Percentiles rank a stretch among this genome's conserved stretches.
These are phyloP conservation scores for Lasioglossum morio DNA, from an alignment of 2,888 invertebrate genomes.

Conservation along the genomic window DNA sequence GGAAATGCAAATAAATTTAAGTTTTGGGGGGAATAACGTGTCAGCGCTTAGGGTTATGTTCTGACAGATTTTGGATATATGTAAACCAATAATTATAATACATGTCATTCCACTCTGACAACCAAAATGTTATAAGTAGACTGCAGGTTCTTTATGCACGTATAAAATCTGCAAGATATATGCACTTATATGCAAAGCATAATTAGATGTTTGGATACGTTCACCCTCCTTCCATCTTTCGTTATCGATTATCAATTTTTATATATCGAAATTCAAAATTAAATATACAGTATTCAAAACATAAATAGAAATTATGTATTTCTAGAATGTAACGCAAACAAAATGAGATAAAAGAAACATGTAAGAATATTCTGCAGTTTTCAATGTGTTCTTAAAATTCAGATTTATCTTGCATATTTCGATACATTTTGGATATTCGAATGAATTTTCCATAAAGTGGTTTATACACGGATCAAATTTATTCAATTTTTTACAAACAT, in stretches of 20 bases:
- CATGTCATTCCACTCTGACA: constrained; percentile 1
- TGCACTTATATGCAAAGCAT: background rate
- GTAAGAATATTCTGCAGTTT: background rate
- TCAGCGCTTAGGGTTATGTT: constrained; percentile 20
- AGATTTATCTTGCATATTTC: background rate
- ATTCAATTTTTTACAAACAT: background rate
- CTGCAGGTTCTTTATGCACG: constrained; percentile 1
- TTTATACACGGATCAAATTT: background rate
- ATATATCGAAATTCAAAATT: background rate
- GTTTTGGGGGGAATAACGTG: constrained; percentile 3
- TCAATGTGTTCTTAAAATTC: background rate
- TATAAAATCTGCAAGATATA: constrained; percentile 4
- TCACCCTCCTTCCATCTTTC: background rate
- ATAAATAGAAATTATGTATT: background rate
- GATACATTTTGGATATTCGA: background rate
- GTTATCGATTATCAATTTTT: background rate
- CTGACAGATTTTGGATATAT: constrained; percentile 14
- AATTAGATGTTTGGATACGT: background rate
- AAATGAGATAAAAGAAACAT: background rate
- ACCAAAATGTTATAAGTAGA: background rate
- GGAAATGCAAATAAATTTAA: background rate
- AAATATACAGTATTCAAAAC: background rate
- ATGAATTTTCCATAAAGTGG: background rate
- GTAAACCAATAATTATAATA: background rate
- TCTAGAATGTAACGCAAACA: background rate